Evolutionary conservation across 2,113 vertebrate species (phyloP).

Genomic region (Peromyscus californicus): DNA sequence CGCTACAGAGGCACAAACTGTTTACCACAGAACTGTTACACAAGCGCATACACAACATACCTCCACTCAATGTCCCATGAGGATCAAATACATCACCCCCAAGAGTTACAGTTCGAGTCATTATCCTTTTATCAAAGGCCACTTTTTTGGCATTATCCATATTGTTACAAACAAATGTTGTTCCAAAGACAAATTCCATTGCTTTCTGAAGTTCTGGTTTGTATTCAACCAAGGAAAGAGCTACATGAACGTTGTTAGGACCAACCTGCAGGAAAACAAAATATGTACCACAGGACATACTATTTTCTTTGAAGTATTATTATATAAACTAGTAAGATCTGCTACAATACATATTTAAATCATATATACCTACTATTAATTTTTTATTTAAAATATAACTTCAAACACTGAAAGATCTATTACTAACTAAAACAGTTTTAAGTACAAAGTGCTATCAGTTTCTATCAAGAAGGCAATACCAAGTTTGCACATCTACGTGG

Average conservation of each 20-base stretch:
- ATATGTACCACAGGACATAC: neutral
- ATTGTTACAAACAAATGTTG: constrained; percentile 93
- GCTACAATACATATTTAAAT: neutral
- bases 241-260: constrained; percentile 89
- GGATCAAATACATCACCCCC: constrained; percentile 97
- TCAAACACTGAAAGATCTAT: constrained; percentile 41
- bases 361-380: neutral
- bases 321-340: constrained; percentile 1
- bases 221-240: constrained; percentile 93
- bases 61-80: constrained; percentile 97
- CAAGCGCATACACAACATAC: constrained; percentile 83
- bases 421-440: constrained; percentile 55
- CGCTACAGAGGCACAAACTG: neutral
- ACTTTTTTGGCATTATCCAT: constrained; percentile 96
- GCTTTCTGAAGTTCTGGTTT: constrained; percentile 94
- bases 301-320: constrained; percentile 8
- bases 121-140: constrained; percentile 95
- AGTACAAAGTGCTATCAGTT: neutral
- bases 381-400: constrained; percentile 22
- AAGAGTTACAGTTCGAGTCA: constrained; percentile 94
- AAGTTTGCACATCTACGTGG: constrained; percentile 52
- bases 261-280: constrained; percentile 89
- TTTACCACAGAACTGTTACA: neutral
- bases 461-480: neutral
- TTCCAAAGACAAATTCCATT: constrained; percentile 98